Evolutionary conservation across 2,797 vertebrate genomes (phyloP).

Genomic region (Gouania willdenowi): DNA sequence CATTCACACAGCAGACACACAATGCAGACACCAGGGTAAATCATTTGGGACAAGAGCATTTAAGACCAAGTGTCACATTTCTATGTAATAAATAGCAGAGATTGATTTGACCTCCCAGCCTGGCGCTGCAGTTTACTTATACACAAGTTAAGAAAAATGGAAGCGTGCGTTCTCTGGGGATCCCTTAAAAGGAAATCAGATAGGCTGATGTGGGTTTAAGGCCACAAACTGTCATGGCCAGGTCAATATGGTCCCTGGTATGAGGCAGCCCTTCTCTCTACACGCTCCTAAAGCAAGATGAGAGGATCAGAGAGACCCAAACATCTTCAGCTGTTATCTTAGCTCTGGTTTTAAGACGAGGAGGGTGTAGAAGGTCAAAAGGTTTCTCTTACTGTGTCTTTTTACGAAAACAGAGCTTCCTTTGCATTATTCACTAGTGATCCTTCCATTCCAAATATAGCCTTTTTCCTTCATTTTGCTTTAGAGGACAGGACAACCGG

Average conservation of each 20-base stretch:
- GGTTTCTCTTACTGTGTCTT: conserved; percentile 69
- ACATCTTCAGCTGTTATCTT: conserved; percentile 67
- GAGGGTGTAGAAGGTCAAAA: conserved; percentile 64
- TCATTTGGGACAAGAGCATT: conserved; percentile 88
- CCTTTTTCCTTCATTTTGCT: neutral
- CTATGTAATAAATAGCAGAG: conserved; percentile 96
- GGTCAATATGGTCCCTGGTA: conserved; percentile 82
- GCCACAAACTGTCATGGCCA: conserved; percentile 66
- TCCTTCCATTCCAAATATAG: conserved; percentile 27
- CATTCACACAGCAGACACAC: conserved; percentile 45
- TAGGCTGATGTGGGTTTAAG: conserved; percentile 83
- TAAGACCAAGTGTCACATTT: conserved; percentile 96
- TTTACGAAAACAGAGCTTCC: conserved; percentile 36
- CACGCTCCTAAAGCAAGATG: conserved; percentile 61
- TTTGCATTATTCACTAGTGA: conserved; percentile 64
- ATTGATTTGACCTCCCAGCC: conserved; percentile 96
- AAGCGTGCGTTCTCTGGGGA: conserved; percentile 81
- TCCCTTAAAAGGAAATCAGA: conserved; percentile 88
- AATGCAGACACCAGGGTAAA: conserved; percentile 82
- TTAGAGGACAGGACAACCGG: conserved; percentile 2
- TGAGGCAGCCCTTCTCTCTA: conserved; percentile 41
- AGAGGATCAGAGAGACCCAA: conserved; percentile 44
- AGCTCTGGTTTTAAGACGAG: conserved; percentile 12
- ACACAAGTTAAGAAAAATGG: conserved; percentile 87
- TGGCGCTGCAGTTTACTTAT: conserved; percentile 87